phyloP scores from a whole-genome alignment of 30 jellyfish, hydroid and myxozoan species.

The Aurelia aurita complex sp. Pacific region DNA sequence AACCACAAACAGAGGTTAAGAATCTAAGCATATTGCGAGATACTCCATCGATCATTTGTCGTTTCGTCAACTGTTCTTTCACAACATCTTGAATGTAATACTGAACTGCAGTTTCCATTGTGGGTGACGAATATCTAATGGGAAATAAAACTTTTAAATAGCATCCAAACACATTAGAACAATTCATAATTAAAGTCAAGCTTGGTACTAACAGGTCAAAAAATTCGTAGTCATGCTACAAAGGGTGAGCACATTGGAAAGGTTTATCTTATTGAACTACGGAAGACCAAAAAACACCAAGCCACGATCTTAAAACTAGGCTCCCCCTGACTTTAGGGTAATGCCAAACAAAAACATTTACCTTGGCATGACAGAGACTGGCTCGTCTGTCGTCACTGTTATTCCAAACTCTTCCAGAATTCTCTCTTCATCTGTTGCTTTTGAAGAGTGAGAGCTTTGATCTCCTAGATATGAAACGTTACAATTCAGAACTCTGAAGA shows the following conservation, averaged over 20 bases:
- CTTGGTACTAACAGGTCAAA: not conserved
- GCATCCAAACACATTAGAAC: not conserved
- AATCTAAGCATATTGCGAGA: slow-evolving; percentile 92
- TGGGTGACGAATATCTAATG: slow-evolving; percentile 78
- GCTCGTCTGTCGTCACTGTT: slow-evolving; percentile 73
- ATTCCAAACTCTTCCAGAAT: slow-evolving; percentile 81
- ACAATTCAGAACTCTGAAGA: not conserved
- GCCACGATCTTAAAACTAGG: too few species aligned
- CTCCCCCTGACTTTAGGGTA: too few species aligned
- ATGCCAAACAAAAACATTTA: not conserved
- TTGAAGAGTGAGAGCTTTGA: slow-evolving; percentile 14
- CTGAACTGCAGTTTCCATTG: slow-evolving; percentile 83
- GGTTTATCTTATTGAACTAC: too few species aligned
- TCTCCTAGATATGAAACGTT: slow-evolving; percentile 21
- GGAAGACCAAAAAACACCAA: too few species aligned
- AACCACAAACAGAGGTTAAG: slow-evolving; percentile 91
- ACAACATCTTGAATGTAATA: slow-evolving; percentile 90
- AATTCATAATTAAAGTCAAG: too few species aligned
- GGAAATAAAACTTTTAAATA: not conserved
- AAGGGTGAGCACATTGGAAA: not conserved
- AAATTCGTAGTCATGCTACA: not conserved
- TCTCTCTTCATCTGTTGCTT: slow-evolving; percentile 74
- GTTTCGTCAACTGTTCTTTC: slow-evolving; percentile 88
- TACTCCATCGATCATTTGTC: slow-evolving; percentile 97
- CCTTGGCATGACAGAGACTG: slow-evolving; percentile 67